Percentiles rank a stretch among this genome's conserved stretches.
Evolutionary conservation across 1,140 invertebrate genomes (phyloP).

Genomic region (Aphelinus atriplicis): DNA sequence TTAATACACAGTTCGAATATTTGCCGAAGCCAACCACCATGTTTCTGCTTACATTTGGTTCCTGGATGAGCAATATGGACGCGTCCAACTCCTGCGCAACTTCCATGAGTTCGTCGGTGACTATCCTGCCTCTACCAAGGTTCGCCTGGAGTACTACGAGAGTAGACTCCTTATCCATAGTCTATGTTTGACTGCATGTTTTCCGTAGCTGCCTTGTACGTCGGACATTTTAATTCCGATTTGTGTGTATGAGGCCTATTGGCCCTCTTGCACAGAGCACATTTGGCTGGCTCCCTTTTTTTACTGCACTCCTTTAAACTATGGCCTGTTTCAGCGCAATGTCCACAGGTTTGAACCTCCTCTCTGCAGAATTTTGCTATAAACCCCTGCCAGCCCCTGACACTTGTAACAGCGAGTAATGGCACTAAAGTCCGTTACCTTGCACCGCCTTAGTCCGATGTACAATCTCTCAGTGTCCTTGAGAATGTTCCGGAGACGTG

Average conservation of each 20-base stretch:
- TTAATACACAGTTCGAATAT: neutral
- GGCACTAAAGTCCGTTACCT: conserved; percentile 26
- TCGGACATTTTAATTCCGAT: too few relatives aligned
- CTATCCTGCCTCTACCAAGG: neutral
- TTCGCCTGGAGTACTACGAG: neutral
- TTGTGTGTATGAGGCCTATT: too few relatives aligned
- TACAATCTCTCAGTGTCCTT: conserved; percentile 10
- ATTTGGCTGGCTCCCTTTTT: neutral
- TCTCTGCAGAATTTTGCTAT: conserved; percentile 40
- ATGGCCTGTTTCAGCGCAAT: conserved; percentile 39
- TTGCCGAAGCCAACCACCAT: neutral
- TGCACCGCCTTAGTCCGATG: conserved; percentile 32
- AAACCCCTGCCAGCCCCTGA: conserved; percentile 37
- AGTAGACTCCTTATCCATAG: neutral
- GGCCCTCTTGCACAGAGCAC: conserved; percentile 28
- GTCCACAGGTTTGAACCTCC: conserved; percentile 25
- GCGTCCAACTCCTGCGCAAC: too few relatives aligned
- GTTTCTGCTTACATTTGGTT: neutral
- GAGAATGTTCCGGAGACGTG: conserved; percentile 5
- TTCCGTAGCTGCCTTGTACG: too few relatives aligned
- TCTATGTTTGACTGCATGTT: too few relatives aligned
- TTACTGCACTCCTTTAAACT: conserved; percentile 27
- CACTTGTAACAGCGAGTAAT: conserved; percentile 44
- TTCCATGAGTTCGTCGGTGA: neutral
- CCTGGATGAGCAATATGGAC: neutral